Base-by-base conservation (phyloP, 2,888 invertebrate genomes). In the Macrophya annulata region DNA sequence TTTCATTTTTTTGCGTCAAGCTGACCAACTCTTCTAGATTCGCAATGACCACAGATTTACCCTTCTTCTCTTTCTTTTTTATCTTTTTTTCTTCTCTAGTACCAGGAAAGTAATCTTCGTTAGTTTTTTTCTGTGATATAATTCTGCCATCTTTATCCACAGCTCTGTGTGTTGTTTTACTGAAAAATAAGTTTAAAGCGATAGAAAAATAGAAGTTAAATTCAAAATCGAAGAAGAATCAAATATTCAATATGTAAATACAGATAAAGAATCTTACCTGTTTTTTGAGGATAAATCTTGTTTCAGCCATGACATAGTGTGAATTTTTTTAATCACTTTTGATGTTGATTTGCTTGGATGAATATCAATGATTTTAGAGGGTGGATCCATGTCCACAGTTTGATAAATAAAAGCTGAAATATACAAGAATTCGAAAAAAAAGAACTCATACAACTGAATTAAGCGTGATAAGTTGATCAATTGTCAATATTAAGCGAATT, bases 301-400 rank as follows among this genome's bases (percentile, higher is more conserved):
- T 21, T 90, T 91, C 84, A 91, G 88, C 91, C 91, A 91, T 71
- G 87, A 86, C 91, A 91, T 90, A 68, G 85, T 88, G 86, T 89
- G 89, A 48, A 91, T 81, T 85, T 89, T 90, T 85, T 82, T 86
- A 76, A 90, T 86, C 4, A 81, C 12, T 21, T 25, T 81, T n/a
- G 51, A 4, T 0, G 43, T 62, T 12, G 59, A 31, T 59, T 37
- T 81, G 31, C 8, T 37, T 6, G 10, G n/a, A 31, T 51, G 10
- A 37, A 12, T 17, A 31, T 37, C 31, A 37, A 3, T 37, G 15
- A 17, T 31, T 51, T 31, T n/a, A 2, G 17, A 21, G 0, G 17
- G 6, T 1, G 72, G 21, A 74, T 74, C 45, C 45, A 74, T 43
- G 17, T 43, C 21, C 12, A n/a, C 17, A 0, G n/a, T n/a, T 21